Conservation (phyloP, 64 coral and sea anemone genomes). For the Orbicella faveolata region DNA sequence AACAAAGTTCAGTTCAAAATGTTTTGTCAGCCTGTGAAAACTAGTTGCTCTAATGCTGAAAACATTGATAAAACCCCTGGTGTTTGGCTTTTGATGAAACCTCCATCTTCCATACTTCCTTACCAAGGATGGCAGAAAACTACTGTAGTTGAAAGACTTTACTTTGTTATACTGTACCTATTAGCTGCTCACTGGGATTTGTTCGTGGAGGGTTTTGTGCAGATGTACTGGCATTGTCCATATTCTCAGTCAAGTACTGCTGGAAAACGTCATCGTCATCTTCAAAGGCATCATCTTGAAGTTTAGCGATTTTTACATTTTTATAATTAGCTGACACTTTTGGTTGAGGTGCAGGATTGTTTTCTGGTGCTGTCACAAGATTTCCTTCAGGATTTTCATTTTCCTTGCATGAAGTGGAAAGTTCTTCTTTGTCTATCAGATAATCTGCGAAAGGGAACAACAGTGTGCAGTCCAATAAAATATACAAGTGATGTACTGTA, state of each 20-base stretch:
- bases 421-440: not conserved
- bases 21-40: no score
- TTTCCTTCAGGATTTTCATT: constrained; percentile 26
- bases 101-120: no score
- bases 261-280: constrained; percentile 80
- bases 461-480: not conserved
- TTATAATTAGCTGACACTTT: not conserved
- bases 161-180: not conserved
- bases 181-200: not conserved
- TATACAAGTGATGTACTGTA: not conserved
- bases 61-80: no score
- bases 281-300: constrained; percentile 20
- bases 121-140: not conserved
- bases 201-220: not conserved
- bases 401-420: constrained; percentile 46
- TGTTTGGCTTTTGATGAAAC: no score
- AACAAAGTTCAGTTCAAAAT: no score
- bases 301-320: not conserved
- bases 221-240: not conserved
- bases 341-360: not conserved
- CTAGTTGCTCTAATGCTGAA: no score
- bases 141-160: not conserved
- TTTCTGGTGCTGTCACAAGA: not conserved
- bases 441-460: constrained; percentile 9
- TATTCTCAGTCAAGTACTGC: constrained; percentile 46